A percentile compares a stretch with the other conserved stretches of the same genome.
Evolutionary conservation across 2,797 vertebrate genomes (phyloP).

Genomic region (Gambusia yucatana): DNA sequence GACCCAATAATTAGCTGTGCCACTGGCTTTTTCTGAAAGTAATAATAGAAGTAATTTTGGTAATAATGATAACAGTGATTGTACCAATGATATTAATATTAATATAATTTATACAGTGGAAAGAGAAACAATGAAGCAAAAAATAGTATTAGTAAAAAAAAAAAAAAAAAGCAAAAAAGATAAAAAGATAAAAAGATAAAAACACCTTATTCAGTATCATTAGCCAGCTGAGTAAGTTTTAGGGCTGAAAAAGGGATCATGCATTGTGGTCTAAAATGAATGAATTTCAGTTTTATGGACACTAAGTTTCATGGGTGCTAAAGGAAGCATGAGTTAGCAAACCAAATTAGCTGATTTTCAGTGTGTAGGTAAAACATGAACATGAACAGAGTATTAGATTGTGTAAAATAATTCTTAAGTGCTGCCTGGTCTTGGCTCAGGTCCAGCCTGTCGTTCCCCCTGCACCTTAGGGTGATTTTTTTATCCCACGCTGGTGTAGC

Average conservation of each 20-base stretch:
- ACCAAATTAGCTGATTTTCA: background rate
- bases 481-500: background rate
- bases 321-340: background rate
- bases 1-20: background rate
- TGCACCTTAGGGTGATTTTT: background rate
- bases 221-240: background rate
- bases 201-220: background rate
- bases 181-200: background rate
- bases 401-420: background rate
- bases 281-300: background rate
- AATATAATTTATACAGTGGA: background rate
- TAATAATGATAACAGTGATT: background rate
- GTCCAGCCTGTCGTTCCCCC: background rate
- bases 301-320: background rate
- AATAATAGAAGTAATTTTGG: background rate
- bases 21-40: background rate
- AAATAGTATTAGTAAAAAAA: background rate
- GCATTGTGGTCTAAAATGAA: background rate
- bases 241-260: background rate
- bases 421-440: background rate
- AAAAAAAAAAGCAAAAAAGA: background rate
- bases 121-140: background rate
- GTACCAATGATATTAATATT: background rate
- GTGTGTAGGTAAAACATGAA: background rate
- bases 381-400: background rate